Evolutionary conservation across 2,797 vertebrate genomes (phyloP).

Genomic region (Parotocinclus haroldoi): DNA sequence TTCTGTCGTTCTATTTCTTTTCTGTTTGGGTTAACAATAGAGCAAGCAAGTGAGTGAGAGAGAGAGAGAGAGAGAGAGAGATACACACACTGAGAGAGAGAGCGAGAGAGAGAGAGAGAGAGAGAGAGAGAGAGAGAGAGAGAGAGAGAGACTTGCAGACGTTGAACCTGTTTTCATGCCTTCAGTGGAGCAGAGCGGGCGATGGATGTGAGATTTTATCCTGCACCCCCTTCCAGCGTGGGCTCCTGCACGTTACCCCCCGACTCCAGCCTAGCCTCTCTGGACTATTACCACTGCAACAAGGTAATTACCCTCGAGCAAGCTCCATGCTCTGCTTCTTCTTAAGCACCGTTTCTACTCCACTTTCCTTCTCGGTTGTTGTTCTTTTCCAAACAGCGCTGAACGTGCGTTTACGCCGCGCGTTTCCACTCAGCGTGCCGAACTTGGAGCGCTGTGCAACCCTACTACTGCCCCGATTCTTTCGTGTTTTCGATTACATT

Average conservation of each 20-base stretch:
- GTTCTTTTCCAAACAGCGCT: not conserved
- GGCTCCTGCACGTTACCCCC: conserved; percentile 89
- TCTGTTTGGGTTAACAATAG: conserved; percentile 68
- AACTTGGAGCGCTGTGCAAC: conserved; percentile 5
- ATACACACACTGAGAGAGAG: conserved; percentile 48
- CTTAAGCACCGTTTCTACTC: conserved; percentile 7
- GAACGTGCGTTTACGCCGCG: not conserved
- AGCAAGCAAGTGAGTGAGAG: conserved; percentile 51
- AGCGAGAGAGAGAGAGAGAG: conserved; percentile 53
- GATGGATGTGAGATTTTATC: conserved; percentile 99
- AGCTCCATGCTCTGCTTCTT: conserved; percentile 6
- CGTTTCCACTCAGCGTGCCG: not conserved
- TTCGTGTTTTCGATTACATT: not conserved
- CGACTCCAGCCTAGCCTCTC: conserved; percentile 85
- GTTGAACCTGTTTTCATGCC: conserved; percentile 77
- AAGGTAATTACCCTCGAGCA: conserved; percentile 77
- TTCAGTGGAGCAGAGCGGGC: conserved; percentile 81
- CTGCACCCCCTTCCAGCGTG: conserved; percentile 90
- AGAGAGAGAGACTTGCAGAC: conserved; percentile 61
- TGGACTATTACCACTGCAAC: conserved; percentile 98
- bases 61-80: conserved; percentile 37
- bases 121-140: conserved; percentile 50
- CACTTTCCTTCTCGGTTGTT: not conserved
- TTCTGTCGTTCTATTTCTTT: conserved; percentile 61
- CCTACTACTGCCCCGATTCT: not conserved